Evolutionary conservation across 2,888 invertebrate species (phyloP).

Genomic region (Crossocerus cetratus): DNA sequence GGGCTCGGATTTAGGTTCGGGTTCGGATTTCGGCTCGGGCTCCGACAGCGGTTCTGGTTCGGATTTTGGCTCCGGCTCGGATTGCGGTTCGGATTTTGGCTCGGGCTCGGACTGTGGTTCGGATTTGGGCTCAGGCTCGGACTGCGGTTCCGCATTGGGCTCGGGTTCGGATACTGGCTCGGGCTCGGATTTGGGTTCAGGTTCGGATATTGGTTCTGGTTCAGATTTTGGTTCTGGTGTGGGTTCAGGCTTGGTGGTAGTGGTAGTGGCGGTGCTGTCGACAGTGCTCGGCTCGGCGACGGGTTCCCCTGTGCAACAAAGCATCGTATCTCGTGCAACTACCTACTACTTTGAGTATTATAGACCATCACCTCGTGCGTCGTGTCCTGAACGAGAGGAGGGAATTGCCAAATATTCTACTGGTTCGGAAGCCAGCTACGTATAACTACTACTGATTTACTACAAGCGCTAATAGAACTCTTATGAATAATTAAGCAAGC

Average conservation of each 20-base stretch:
- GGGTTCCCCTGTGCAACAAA: constrained; percentile 76
- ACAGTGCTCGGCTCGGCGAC: constrained; percentile 69
- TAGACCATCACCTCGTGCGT: constrained; percentile 67
- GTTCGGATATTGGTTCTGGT: constrained; percentile 66
- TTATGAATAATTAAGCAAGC: constrained; percentile 3
- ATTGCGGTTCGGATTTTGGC: constrained; percentile 66
- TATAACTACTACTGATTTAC: constrained; percentile 39
- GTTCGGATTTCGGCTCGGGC: constrained; percentile 73
- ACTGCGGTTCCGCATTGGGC: constrained; percentile 67
- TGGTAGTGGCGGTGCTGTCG: constrained; percentile 71
- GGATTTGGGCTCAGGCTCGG: constrained; percentile 76
- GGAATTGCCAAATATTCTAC: constrained; percentile 36
- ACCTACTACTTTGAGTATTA: constrained; percentile 59
- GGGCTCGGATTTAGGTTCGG: constrained; percentile 68
- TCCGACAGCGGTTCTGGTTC: constrained; percentile 76
- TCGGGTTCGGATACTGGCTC: constrained; percentile 70
- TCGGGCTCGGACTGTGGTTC: constrained; percentile 73
- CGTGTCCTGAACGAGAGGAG: constrained; percentile 53
- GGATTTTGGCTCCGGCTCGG: constrained; percentile 74
- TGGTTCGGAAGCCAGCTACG: constrained; percentile 44
- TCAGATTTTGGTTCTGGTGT: constrained; percentile 74
- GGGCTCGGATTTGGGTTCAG: constrained; percentile 68
- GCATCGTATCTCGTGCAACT: constrained; percentile 73
- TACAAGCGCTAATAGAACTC: constrained; percentile 29
- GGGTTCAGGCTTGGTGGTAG: constrained; percentile 65